Evolutionary conservation across 2,888 invertebrate genomes (phyloP), one percentile per base, ranked within the genome.

Genomic region (Elegia similella): DNA sequence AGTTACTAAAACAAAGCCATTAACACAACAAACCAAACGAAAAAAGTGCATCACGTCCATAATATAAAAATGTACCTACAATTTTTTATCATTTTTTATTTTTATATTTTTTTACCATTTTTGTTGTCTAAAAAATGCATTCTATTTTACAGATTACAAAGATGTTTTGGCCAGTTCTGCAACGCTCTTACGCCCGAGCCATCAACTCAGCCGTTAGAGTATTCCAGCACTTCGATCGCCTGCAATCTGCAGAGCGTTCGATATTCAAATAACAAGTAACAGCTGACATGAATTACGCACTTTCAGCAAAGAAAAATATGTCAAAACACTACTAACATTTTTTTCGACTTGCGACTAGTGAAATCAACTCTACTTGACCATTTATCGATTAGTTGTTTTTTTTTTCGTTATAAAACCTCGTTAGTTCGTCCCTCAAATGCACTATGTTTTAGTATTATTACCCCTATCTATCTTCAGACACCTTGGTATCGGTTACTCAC

Each of bases 291-390:
- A 92, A 89, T 91, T 85, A 92, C 92, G 91, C 91, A 92, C 92
- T 92, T 92, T 92, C 92, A 92, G 92, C 92, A 92, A 92, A 91
- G 92, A 92, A 92, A 92, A 92, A 91, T 87, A 92, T 91, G 92
- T 92, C 92, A 92, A 92, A 92, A 92, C 92, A 91, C 92, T 92
- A 92, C 91, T 78, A 88, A 89, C 90, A 83, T 86, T 87, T 86
- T 79, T 85, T 88, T 88, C 89, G 86, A 88, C 89, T 86, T 89
- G 92, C 92, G 88, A 92, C 92, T 92, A 92, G 88, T 88, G 86
- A 90, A 92, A 91, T 92, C 92, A 92, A 92, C 92, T 92, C 92
- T 89, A 92, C 92, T 86, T 84, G 86, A 89, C 90, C 89, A 87
- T 91, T 85, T 80, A 86, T 86, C 86, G 84, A 86, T 86, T 84